phyloP scores from a whole-genome alignment of 1,140 invertebrate species.

The Drosophila santomea region DNA sequence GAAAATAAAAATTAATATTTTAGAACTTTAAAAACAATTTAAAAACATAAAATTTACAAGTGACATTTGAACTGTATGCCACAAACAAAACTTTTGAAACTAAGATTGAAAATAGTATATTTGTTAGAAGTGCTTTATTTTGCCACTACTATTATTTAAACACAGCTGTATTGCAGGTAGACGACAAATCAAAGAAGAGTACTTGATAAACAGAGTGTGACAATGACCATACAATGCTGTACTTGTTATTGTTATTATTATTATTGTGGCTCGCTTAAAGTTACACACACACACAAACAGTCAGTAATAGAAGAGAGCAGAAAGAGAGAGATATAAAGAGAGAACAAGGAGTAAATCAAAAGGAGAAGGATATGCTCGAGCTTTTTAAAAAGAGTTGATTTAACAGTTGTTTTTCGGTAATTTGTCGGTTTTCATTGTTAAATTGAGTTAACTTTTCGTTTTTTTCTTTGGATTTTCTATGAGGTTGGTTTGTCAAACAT shows the following conservation, averaged over 20 bases:
- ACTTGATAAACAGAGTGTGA: constrained; percentile 69
- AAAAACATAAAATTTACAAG: too few species aligned
- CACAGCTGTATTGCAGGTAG: constrained; percentile 15
- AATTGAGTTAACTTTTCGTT: constrained; percentile 23
- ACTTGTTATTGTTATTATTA: constrained; percentile 13
- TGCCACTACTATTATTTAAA: neutral
- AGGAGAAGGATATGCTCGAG: constrained; percentile 28
- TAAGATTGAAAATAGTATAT: neutral
- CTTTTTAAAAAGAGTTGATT: constrained; percentile 35
- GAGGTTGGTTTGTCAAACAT: constrained; percentile 66
- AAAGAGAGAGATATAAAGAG: constrained; percentile 3
- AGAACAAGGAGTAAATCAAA: constrained; percentile 29
- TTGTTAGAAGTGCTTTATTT: neutral
- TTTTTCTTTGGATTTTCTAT: constrained; percentile 59
- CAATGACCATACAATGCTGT: constrained; percentile 52
- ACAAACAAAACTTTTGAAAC: neutral
- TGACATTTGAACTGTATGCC: too few species aligned
- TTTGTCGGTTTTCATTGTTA: constrained; percentile 31
- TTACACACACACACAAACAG: constrained; percentile 45
- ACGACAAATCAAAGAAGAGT: constrained; percentile 41
- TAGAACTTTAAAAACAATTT: neutral
- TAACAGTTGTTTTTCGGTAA: constrained; percentile 36
- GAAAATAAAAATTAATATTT: neutral
- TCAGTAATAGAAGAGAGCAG: constrained; percentile 30
- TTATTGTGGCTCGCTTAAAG: constrained; percentile 41